These are phyloP conservation scores for Rhipidura dahli DNA, from an alignment of 2,113 vertebrate species.

Conservation along the genomic window DNA sequence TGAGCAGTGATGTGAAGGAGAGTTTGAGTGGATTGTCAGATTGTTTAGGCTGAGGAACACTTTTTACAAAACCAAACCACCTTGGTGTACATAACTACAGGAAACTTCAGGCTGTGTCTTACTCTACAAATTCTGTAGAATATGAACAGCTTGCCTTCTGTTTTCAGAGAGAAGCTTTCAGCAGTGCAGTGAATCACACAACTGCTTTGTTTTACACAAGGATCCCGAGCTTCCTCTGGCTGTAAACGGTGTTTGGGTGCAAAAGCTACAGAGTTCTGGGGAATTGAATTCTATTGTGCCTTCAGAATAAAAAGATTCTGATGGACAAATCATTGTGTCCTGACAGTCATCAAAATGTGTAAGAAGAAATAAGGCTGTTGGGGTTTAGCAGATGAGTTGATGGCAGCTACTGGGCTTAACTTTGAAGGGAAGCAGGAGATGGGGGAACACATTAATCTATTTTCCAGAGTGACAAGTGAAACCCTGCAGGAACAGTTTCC, in stretches of 20 bases:
- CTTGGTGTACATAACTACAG: fast-evolving
- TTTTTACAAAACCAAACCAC: not conserved
- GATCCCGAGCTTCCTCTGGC: not conserved
- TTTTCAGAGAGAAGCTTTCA: not conserved
- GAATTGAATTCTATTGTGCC: not conserved
- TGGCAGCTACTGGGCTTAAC: not conserved
- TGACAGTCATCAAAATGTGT: too few species aligned
- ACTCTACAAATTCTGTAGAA: not conserved
- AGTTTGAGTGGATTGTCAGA: not conserved
- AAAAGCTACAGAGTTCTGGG: not conserved
- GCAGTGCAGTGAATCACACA: not conserved
- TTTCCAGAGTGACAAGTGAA: not conserved
- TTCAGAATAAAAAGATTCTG: not conserved
- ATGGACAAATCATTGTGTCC: not conserved
- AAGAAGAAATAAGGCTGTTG: not conserved
- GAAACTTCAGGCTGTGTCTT: not conserved
- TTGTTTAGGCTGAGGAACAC: not conserved
- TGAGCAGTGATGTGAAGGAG: not conserved
- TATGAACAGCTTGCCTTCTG: not conserved
- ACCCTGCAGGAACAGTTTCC: not conserved
- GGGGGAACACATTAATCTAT: not conserved
- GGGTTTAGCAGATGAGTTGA: not conserved
- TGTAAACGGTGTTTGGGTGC: not conserved
- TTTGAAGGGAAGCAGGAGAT: not conserved
- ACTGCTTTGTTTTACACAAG: not conserved